Percentiles rank a stretch among this genome's conserved stretches.
Conservation (phyloP, 2,797 vertebrate species). For the Takifugu rubripes region DNA sequence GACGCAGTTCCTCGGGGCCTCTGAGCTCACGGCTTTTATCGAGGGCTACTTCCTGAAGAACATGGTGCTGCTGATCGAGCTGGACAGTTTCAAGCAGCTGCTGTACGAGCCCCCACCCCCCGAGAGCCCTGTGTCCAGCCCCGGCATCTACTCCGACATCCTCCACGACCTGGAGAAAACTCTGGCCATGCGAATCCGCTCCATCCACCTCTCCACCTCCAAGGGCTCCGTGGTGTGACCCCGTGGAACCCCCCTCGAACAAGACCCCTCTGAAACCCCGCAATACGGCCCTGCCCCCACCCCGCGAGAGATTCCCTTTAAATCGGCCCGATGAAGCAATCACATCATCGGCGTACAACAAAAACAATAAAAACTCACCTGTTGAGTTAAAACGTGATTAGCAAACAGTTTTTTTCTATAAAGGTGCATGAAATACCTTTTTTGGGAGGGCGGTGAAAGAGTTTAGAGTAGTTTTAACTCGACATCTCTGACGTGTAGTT, state of each 20-base stretch:
- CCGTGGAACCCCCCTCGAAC: not conserved
- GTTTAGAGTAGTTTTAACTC: constrained; percentile 36
- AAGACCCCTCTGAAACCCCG: constrained; percentile 41
- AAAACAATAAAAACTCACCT: constrained; percentile 17
- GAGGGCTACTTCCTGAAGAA: constrained; percentile 99
- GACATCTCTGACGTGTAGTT: constrained; percentile 25
- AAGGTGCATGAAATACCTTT: constrained; percentile 55
- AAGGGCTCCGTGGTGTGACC: constrained; percentile 96
- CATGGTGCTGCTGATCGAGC: constrained; percentile 97
- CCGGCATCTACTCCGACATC: constrained; percentile 82
- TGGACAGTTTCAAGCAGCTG: constrained; percentile 94
- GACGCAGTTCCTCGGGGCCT: constrained; percentile 88
- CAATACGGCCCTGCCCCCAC: constrained; percentile 19
- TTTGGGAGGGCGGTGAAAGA: constrained; percentile 31
- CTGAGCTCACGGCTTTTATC: constrained; percentile 90
- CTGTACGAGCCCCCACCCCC: constrained; percentile 84
- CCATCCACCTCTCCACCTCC: constrained; percentile 96
- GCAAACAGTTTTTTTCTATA: constrained; percentile 41
- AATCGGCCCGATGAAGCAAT: constrained; percentile 33
- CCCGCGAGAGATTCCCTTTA: constrained; percentile 48
- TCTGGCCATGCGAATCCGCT: constrained; percentile 92
- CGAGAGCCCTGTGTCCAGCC: constrained; percentile 80
- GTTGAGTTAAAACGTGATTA: constrained; percentile 25
- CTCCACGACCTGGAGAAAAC: constrained; percentile 95
- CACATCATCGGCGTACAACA: constrained; percentile 21